Percentiles rank a stretch among this genome's conserved stretches.
These are phyloP conservation scores for Synanthedon vespiformis DNA, from an alignment of 2,888 invertebrate genomes.

Conservation along the genomic window DNA sequence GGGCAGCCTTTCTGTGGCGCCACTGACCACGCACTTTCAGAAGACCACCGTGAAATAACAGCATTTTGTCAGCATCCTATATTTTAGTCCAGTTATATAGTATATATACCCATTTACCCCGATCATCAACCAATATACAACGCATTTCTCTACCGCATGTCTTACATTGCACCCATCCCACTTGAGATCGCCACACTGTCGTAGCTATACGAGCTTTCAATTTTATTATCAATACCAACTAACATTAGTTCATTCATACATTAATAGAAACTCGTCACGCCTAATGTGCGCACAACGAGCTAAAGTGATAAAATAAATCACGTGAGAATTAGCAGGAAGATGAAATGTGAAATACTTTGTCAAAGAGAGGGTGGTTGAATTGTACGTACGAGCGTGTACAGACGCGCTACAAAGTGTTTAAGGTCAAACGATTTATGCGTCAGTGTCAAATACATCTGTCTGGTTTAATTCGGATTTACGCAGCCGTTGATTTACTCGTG, in stretches of 20 bases:
- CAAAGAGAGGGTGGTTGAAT: conserved; percentile 21
- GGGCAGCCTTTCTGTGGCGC: no score
- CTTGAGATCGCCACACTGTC: conserved; percentile 21
- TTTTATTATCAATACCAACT: conserved; percentile 2
- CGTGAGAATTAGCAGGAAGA: conserved; percentile 15
- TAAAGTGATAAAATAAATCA: conserved; percentile 21
- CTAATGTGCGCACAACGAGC: conserved; percentile 8
- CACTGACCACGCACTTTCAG: no score
- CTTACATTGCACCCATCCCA: conserved; percentile 22
- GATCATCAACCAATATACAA: no score
- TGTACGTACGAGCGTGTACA: background rate
- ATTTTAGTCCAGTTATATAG: no score
- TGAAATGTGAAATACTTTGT: conserved; percentile 16
- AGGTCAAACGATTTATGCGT: conserved; percentile 53
- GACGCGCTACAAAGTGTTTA: conserved; percentile 12
- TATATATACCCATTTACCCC: no score
- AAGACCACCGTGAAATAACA: no score
- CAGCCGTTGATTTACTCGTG: conserved; percentile 30
- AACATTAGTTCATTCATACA: background rate
- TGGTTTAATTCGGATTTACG: conserved; percentile 51
- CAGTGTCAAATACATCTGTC: conserved; percentile 31
- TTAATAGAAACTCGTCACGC: background rate
- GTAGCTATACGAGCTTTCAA: conserved; percentile 3
- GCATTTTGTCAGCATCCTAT: no score
- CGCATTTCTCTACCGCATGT: conserved; percentile 6